A percentile compares a stretch with the other conserved stretches of the same genome.
Evolutionary conservation across 2,888 invertebrate genomes (phyloP).

Genomic region (Plagiodera versicolora): DNA sequence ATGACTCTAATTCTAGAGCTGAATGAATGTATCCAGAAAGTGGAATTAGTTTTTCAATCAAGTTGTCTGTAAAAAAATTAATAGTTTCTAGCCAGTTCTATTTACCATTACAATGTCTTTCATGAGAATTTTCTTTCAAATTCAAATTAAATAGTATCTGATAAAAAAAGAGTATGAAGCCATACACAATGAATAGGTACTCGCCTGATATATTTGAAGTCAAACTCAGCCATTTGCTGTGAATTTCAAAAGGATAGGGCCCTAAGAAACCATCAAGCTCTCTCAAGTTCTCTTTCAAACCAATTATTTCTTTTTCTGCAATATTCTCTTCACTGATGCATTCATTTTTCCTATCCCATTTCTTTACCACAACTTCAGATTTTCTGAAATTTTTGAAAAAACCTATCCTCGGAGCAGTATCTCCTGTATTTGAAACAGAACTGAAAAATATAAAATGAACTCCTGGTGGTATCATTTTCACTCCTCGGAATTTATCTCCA

Average conservation of each 20-base stretch:
- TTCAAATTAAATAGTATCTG: too few relatives aligned
- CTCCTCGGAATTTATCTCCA: constrained; percentile 88
- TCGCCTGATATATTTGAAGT: constrained; percentile 67
- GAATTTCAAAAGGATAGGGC: constrained; percentile 88
- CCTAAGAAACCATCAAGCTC: constrained; percentile 80
- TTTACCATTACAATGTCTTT: too few relatives aligned
- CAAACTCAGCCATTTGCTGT: constrained; percentile 82
- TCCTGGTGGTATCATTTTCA: constrained; percentile 99
- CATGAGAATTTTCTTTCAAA: too few relatives aligned
- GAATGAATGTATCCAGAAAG: constrained; percentile 75
- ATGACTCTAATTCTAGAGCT: constrained; percentile 76
- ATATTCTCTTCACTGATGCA: constrained; percentile 70
- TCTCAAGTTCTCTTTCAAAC: constrained; percentile 68
- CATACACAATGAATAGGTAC: constrained; percentile 31
- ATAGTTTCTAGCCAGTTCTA: too few relatives aligned
- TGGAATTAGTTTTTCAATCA: constrained; percentile 69
- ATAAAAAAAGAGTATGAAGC: too few relatives aligned
- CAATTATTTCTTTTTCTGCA: constrained; percentile 65
- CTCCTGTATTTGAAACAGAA: constrained; percentile 62
- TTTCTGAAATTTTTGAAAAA: constrained; percentile 78
- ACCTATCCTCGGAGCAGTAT: constrained; percentile 70
- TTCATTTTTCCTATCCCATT: constrained; percentile 82
- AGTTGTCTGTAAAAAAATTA: too few relatives aligned
- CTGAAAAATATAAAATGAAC: constrained; percentile 92
- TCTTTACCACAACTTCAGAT: constrained; percentile 81